Conservation (phyloP, 2,113 vertebrate genomes). For the Oncorhynchus gorbuscha region DNA sequence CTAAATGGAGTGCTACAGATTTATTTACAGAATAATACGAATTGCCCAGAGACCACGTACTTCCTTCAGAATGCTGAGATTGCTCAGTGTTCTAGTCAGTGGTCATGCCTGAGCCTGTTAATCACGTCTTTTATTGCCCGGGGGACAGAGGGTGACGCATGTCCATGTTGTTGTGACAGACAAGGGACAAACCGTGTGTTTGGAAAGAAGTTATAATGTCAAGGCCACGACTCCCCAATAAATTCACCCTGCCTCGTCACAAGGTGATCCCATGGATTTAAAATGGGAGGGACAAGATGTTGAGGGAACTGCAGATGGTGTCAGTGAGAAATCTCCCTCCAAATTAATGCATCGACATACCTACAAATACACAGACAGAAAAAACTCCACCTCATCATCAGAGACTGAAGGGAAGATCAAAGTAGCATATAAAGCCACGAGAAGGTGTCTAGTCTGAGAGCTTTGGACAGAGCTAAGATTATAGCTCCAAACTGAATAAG, state of each 20-base stretch:
- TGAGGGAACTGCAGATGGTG: too few relatives aligned
- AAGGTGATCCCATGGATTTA: too few relatives aligned
- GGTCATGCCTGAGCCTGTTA: background rate
- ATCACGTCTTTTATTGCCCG: background rate
- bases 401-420: conserved; percentile 46
- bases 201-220: too few relatives aligned
- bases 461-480: background rate
- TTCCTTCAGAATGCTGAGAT: background rate
- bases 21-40: too few relatives aligned
- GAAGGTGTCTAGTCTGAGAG: background rate
- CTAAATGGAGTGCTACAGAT: too few relatives aligned
- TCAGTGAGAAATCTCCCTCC: too few relatives aligned
- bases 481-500: background rate
- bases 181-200: background rate
- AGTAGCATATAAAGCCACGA: conserved; percentile 25
- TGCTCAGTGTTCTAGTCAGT: background rate
- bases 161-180: background rate
- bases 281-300: too few relatives aligned
- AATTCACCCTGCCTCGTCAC: too few relatives aligned
- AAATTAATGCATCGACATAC: conserved; percentile 45
- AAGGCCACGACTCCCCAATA: too few relatives aligned
- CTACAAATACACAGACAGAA: conserved; percentile 34
- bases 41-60: too few relatives aligned
- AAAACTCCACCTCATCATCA: conserved; percentile 27
- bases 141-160: background rate